A percentile compares a stretch with the other conserved stretches of the same genome.
Conservation (phyloP, 2,113 vertebrate genomes). For the Salminus brasiliensis region DNA sequence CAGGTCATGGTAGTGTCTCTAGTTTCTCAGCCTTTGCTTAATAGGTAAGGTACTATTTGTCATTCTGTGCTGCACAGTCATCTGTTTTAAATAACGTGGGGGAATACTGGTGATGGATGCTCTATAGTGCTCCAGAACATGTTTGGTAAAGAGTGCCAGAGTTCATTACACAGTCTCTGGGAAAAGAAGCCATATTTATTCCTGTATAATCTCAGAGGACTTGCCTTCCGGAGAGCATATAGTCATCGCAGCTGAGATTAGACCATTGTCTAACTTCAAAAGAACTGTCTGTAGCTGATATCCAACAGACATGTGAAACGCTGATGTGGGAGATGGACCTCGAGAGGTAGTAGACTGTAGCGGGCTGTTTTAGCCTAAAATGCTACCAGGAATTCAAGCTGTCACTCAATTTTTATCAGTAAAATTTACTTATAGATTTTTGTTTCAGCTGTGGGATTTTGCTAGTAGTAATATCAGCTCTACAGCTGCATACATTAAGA, state of each 20-base stretch:
- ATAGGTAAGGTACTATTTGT: background rate
- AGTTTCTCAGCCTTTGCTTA: background rate
- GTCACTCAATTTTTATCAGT: too few relatives aligned
- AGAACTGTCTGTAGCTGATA: background rate
- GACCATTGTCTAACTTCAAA: background rate
- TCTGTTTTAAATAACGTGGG: constrained; percentile 19
- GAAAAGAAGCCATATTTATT: constrained; percentile 11
- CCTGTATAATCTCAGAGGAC: constrained; percentile 35
- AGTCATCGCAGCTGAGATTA: background rate
- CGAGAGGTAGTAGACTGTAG: background rate
- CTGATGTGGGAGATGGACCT: background rate
- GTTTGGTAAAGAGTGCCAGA: background rate
- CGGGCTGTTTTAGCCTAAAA: too few relatives aligned
- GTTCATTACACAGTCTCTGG: constrained; percentile 30
- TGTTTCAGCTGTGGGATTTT: too few relatives aligned
- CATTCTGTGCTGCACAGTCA: background rate
- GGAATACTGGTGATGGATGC: background rate
- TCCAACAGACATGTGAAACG: background rate
- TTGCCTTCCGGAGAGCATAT: background rate
- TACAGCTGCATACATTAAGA: too few relatives aligned
- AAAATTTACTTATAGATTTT: too few relatives aligned
- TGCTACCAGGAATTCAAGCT: too few relatives aligned
- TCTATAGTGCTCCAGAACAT: background rate
- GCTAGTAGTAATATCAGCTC: too few relatives aligned
- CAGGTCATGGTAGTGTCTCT: background rate